Conservation (phyloP, 2,888 invertebrate genomes). For the Chymomyza procnemis region DNA sequence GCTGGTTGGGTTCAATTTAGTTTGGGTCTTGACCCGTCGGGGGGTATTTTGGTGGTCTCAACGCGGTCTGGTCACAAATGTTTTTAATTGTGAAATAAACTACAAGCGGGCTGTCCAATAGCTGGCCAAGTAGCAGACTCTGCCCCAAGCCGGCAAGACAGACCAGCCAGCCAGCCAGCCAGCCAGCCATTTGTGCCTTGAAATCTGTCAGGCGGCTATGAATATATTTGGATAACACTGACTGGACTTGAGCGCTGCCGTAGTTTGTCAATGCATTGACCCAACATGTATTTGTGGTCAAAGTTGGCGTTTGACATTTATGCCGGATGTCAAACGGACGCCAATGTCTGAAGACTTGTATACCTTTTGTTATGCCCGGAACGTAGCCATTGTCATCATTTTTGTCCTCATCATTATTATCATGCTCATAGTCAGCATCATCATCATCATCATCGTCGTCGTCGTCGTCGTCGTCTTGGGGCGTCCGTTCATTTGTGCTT, state of each 20-base stretch:
- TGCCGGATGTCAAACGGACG: conserved; percentile 66
- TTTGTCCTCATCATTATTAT: conserved; percentile 24
- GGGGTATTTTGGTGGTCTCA: conserved; percentile 14
- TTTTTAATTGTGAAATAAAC: conserved; percentile 63
- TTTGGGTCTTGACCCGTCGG: conserved; percentile 14
- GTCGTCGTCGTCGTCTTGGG: not conserved
- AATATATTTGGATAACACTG: conserved; percentile 57
- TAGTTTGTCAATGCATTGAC: conserved; percentile 65
- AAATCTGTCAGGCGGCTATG: conserved; percentile 56
- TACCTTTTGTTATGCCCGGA: not conserved
- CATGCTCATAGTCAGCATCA: no score
- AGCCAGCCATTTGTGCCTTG: conserved; percentile 6
- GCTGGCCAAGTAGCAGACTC: no score
- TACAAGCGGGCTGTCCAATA: not conserved
- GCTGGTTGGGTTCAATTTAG: conserved; percentile 39
- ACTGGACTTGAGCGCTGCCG: conserved; percentile 20
- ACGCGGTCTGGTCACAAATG: conserved; percentile 31
- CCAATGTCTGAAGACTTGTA: conserved; percentile 39
- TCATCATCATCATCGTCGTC: not conserved
- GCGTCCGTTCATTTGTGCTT: conserved; percentile 63
- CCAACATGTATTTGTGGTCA: conserved; percentile 2
- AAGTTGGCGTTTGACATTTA: conserved; percentile 60
- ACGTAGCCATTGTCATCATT: conserved; percentile 55
- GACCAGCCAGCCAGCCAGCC: not conserved
- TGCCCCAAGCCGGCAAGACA: no score